Evolutionary conservation across 2,888 invertebrate genomes (phyloP).

Genomic region (Synanthedon vespiformis): DNA sequence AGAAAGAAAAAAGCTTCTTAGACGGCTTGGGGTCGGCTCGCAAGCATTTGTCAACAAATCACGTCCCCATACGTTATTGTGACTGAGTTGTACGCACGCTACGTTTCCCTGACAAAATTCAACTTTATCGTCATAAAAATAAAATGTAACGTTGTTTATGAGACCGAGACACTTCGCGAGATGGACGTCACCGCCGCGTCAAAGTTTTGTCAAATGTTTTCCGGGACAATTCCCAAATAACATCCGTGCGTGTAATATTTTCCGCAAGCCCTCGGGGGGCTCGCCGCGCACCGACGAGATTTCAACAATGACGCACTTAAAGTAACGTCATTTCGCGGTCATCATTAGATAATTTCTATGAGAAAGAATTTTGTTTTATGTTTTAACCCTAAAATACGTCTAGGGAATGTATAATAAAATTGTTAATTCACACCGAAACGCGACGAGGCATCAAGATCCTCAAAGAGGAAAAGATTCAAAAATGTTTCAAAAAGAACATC

Average conservation of each 20-base stretch:
- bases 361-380: no score
- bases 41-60: slow-evolving; percentile 51
- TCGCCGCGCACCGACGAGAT: slow-evolving; percentile 5
- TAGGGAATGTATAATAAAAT: no score
- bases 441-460: no score
- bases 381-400: no score
- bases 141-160: slow-evolving; percentile 12
- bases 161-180: slow-evolving; percentile 1
- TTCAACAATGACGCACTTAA: slow-evolving; percentile 3
- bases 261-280: slow-evolving; percentile 19
- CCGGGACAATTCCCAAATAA: slow-evolving; percentile 35
- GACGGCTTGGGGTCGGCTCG: slow-evolving; percentile 16
- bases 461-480: no score
- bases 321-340: slow-evolving; percentile 4
- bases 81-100: slow-evolving; percentile 17
- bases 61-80: slow-evolving; percentile 35
- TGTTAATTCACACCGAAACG: no score
- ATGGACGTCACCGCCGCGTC: slow-evolving; percentile 15
- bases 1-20: slow-evolving; percentile 26
- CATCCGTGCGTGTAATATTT: slow-evolving; percentile 42
- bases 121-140: slow-evolving; percentile 15
- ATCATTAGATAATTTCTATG: not conserved
- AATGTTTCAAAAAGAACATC: no score
- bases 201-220: slow-evolving; percentile 42
- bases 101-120: slow-evolving; percentile 14